Percentiles rank a stretch among this genome's conserved stretches.
phyloP scores from a whole-genome alignment of 2,113 vertebrate species.

The Noctilio leporinus region DNA sequence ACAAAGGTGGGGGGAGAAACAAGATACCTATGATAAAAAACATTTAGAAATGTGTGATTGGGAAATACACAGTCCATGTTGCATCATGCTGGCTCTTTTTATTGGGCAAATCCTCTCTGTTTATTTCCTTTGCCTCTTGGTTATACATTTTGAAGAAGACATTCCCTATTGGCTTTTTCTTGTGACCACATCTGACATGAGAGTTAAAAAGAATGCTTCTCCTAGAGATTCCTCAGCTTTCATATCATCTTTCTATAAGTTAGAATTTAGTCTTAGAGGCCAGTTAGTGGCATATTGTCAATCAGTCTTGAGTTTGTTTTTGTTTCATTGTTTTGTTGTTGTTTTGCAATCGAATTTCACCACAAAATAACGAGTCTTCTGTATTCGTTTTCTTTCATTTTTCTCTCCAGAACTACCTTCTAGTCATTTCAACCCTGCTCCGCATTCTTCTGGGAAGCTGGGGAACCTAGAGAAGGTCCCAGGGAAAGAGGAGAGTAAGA shows the following conservation, averaged over 20 bases:
- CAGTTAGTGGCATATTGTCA: not conserved
- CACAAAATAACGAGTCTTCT: not conserved
- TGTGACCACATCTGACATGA: not conserved
- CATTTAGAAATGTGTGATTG: not conserved
- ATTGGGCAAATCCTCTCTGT: not conserved
- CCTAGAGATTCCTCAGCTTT: not conserved
- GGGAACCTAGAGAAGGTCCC: not conserved
- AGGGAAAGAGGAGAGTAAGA: not conserved
- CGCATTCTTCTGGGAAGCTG: not conserved
- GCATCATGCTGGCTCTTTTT: not conserved
- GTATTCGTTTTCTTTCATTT: not conserved
- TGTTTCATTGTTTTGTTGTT: not conserved
- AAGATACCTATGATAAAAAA: not conserved
- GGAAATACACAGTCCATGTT: not conserved
- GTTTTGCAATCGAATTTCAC: not conserved
- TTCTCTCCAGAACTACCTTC: not conserved
- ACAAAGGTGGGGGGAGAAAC: not conserved
- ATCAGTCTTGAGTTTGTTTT: not conserved
- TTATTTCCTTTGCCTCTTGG: not conserved
- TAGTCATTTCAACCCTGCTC: not conserved
- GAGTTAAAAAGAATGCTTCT: not conserved
- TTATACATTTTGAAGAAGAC: not conserved
- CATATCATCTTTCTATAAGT: not conserved
- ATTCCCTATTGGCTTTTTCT: not conserved
- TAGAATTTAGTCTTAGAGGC: not conserved